Evolutionary conservation across 2,797 vertebrate genomes (phyloP), one percentile per base, ranked within the genome.

Genomic region (Melanogrammus aeglefinus): DNA sequence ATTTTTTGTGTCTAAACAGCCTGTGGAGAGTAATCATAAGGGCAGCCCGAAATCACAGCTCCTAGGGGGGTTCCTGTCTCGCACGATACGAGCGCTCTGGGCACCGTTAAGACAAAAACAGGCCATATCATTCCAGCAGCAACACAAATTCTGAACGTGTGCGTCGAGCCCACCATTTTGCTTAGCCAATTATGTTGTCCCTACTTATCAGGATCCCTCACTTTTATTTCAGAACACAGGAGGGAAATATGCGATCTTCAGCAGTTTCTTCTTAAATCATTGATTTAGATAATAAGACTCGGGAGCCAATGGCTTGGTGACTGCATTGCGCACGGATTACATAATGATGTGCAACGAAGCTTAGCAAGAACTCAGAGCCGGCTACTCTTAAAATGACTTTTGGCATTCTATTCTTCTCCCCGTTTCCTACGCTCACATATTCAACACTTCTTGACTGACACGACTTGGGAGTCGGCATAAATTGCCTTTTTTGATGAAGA

Each of bases 11-110:
- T 83, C 66, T 78, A 77, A 85, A 82, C 33, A 84, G 86, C 75
- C 77, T 77, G 79, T 79, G 76, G 76, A 88, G 84, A 75, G 69
- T 70, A 80, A 82, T 84, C 76, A 86, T 70, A 88, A 85, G 77
- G 41, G 7, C 84, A 82, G 73, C 77, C 27, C 73, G 79, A 77
- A 77, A 78, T 75, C 81, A 81, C 72, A 80, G 83, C 82, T 88
- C 72, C 75, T 77, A 39, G 35, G 44, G 24, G 78, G 79, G 74
- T 75, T 82, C 76, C 80, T 63, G 47, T 76, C 72, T 77, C 79
- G 39, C 76, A 70, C 76, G 71, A 78, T 77, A 78, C 1, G 2
- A 74, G 73, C 72, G 76, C 82, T 84, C 78, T 72, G 44, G 75
- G 72, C 85, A 81, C 76, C 79, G 78, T 80, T 63, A 83, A 76